Percentiles rank a stretch among this genome's conserved stretches.
Conservation (phyloP, 1,140 invertebrate species). For the Drosophila littoralis region DNA sequence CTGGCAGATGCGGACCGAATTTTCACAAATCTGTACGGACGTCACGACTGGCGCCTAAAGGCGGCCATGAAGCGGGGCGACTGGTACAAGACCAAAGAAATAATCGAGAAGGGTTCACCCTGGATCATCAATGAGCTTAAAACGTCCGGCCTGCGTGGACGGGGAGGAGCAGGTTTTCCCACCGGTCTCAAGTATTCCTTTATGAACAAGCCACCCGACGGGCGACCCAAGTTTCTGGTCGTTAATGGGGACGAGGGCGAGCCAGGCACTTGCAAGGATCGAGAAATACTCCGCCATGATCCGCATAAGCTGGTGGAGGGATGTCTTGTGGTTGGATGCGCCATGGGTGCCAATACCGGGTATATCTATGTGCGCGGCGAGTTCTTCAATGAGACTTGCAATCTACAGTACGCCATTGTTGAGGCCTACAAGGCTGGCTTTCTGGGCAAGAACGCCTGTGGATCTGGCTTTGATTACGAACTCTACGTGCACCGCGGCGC, state of each 20-base stretch:
- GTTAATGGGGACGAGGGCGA: constrained; percentile 93
- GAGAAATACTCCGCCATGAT: constrained; percentile 91
- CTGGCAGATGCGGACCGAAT: constrained; percentile 67
- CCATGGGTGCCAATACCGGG: constrained; percentile 90
- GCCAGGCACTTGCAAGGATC: constrained; percentile 92
- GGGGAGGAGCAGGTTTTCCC: constrained; percentile 92
- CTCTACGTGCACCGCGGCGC: constrained; percentile 91
- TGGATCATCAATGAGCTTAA: constrained; percentile 88
- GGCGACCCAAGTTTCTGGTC: constrained; percentile 90
- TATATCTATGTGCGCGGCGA: constrained; percentile 93
- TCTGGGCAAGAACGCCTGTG: constrained; percentile 91
- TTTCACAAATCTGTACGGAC: constrained; percentile 73
- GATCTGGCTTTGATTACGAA: constrained; percentile 91
- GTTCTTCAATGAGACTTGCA: constrained; percentile 92
- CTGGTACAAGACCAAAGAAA: constrained; percentile 76
- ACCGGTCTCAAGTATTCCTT: constrained; percentile 93
- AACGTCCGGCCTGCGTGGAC: constrained; percentile 89
- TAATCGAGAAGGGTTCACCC: constrained; percentile 51
- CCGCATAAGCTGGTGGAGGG: constrained; percentile 92
- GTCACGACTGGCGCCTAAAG: constrained; percentile 70
- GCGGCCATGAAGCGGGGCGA: constrained; percentile 70
- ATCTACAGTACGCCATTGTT: constrained; percentile 89
- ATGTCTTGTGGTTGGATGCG: constrained; percentile 88
- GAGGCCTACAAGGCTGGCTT: constrained; percentile 90
- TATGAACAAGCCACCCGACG: constrained; percentile 87